Conservation (phyloP, 2,888 invertebrate species). For the Acanthoscelides obtectus region DNA sequence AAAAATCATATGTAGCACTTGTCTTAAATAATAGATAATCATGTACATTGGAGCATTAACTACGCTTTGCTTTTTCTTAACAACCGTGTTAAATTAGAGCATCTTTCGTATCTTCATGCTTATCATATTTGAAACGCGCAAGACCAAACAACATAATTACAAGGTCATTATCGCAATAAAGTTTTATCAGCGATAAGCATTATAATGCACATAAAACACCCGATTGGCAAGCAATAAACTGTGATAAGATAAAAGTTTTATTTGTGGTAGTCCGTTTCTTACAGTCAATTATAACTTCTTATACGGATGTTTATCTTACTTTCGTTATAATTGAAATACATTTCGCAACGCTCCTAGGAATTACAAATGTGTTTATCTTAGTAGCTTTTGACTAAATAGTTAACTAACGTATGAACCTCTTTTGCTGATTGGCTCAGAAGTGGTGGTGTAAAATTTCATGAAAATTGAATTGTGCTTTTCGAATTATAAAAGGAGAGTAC, state of each 20-base stretch:
- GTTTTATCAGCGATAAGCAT: background rate
- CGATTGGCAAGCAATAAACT: background rate
- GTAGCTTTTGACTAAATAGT: no score
- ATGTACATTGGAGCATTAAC: background rate
- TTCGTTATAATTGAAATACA: no score
- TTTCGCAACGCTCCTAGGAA: no score
- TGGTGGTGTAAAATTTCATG: no score
- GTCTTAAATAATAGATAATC: background rate
- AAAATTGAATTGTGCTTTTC: no score
- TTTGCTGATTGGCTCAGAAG: no score
- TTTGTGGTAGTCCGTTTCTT: background rate
- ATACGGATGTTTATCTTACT: no score
- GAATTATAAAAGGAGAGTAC: no score
- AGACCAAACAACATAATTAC: background rate
- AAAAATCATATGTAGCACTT: no score
- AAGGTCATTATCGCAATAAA: background rate
- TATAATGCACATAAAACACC: background rate
- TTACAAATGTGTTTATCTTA: no score
- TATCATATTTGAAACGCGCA: background rate
- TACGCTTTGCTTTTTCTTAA: background rate
- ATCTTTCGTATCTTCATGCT: background rate
- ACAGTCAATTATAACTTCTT: background rate
- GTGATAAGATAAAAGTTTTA: background rate
- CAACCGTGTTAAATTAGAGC: background rate
- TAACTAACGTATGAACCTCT: no score